Base-by-base conservation (phyloP, 1,140 invertebrate species). In the Carposina sasakii region DNA sequence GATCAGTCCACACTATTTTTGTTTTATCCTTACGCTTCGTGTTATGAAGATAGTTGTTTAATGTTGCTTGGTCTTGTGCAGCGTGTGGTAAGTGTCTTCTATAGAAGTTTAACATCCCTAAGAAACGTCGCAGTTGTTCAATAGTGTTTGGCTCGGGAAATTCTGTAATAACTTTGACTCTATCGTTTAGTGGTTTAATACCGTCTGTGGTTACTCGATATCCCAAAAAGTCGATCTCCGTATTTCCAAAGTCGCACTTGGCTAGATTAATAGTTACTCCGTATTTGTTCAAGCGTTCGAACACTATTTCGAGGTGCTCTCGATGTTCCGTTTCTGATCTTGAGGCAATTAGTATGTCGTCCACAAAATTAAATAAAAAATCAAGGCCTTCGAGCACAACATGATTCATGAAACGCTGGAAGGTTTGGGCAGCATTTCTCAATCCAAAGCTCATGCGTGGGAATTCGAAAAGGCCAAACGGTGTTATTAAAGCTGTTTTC, bases 321-420 rank as follows among this genome's bases (percentile, higher is more conserved):
- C 41, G 3, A 48, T 83, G 77, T 49, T 77, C 51, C 9, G 66
- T 50, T 16, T 49, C 41, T 10, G 15, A 42, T 19, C 49, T 33
- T n/a, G 67, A 74, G 28, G 64, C 77, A 1, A 88, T 54, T 2
- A 89, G 54, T 10, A 89, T 71, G 48, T 88, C 88, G 53, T 89
- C 88, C 0, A 89, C 33, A 54, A 87, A 89, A 0, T 73, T 60
- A 33, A 73, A 62, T 2, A 37, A 36, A 45, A 31, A 45, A 13
- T 45, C 26, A 6, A 75, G 54, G 8, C 62, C 79, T 26, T 57
- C 8, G 1, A 86, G 54, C 1, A 86, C n/a, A n/a, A n/a, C n/a
- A 88, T 87, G 20, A 84, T 71, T n/a, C 87, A 57, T 88, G 81
- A 54, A 88, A 89, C 3, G n/a, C n/a, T 33, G 30, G n/a, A 33